Evolutionary conservation across 2,888 invertebrate genomes (phyloP), one percentile per base, ranked within the genome.

Genomic region (Drosophila koepferae): DNA sequence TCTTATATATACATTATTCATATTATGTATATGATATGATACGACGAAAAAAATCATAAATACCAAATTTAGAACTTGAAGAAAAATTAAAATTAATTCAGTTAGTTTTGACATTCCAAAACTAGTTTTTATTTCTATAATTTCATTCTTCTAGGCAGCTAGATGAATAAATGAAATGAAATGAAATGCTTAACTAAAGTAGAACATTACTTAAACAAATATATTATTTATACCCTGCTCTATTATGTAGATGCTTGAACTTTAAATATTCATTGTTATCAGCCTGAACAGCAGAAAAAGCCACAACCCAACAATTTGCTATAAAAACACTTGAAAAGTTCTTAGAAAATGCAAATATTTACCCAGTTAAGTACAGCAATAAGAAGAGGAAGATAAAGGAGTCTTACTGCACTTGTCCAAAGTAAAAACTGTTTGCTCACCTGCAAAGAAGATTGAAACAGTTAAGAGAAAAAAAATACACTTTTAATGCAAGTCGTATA

Each of bases 381-480:
- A 59, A 48, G 3, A 59, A 46, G 36, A 16, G 18, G 14, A 23
- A 36, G 46, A 46, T 8, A 55, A 55, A 9, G 49, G 18, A 44
- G 40, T 41, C 49, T 53, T 41, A 23, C 16, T 43, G 62, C 64
- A 66, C 59, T 69, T 84, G 62, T 9, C 61, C 64, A 58, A 63
- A 43, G 62, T 41, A 58, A 59, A 71, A 71, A 72, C 63, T 53
- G 72, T 56, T 68, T 49, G 75, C 90, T 86, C 72, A 86, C 85
- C 85, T 90, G 90, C 61, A 88, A 89, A 53, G 44, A 77, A 63
- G 63, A 61, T 2, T 34, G 46, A 55, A 64, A 43, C 61, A 34
- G 62, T 38, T 63, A 31, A 59, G 40, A 59, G 23, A 61, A 56
- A 62, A 53, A 56, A 23, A 3, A 59, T 69, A 65, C 60, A 41